Base-by-base conservation (phyloP, 2,888 invertebrate genomes). In the Stenurella melanura region DNA sequence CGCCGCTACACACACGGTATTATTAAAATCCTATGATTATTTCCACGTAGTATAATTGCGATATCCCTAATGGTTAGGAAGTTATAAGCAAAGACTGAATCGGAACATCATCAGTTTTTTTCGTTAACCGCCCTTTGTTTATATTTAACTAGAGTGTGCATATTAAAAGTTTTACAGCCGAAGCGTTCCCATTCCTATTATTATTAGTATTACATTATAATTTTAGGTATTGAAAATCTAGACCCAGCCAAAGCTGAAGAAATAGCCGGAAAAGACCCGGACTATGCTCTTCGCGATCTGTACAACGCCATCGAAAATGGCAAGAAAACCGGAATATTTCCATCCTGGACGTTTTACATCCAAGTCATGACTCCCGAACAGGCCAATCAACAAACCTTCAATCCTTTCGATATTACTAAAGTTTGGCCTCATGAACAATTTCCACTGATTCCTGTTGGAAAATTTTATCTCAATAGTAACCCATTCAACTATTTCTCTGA, bases 401-500 rank as follows among this genome's bases (percentile, higher is more conserved):
- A 97, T 91, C 97, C 97, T 42, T 98, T 98, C 89, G 98, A 98
- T 88, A 87, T 96, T 75, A 85, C 85, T 21, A 85, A 84, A 79
- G 90, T 96, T 18, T 98, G 97, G 97, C 93, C 96, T 0, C 96
- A 97, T 79, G 89, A 90, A 18, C 95, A 96, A 0, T 97, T 91
- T 89, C 97, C 97, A 2, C 90, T 97, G 80, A 94, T 96, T 78
- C 94, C 94, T 11, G 96, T 97, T 0, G 97, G 97, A 1, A 94
- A 94, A 88, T 85, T 97, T 80, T 94, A 95, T 0, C 90, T 98
- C 72, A 94, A 97, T 89, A 92, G 93, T 78, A 97, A 97, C 88
- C 97, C 97, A 0, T 93, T 92, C 81, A 97, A 97, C 89, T 97
- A 97, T 89, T 97, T 97, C 88, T 93, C 96, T 56, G 97, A 97